Evolutionary conservation across 2,797 vertebrate genomes (phyloP).

Genomic region (Anguilla obscura): DNA sequence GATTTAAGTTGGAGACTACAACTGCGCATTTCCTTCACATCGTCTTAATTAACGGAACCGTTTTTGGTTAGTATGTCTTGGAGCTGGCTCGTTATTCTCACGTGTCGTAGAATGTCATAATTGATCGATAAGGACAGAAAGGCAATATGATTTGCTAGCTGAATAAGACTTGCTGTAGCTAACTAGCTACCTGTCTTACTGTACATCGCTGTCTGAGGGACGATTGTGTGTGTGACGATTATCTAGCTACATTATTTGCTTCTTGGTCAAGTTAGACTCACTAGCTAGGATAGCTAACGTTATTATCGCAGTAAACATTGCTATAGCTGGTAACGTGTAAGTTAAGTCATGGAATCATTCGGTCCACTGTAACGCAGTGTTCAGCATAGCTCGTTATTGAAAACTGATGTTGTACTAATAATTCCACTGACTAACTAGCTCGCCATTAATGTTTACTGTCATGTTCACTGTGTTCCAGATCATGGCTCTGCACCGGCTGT

Average conservation of each 20-base stretch:
- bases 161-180: background rate
- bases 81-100: background rate
- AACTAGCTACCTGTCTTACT: background rate
- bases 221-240: no score
- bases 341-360: background rate
- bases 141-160: background rate
- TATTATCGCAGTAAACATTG: no score
- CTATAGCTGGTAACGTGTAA: background rate
- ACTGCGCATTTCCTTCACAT: background rate
- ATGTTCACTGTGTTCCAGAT: slow-evolving; percentile 55
- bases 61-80: background rate
- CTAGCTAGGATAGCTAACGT: no score
- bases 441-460: background rate
- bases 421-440: background rate
- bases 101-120: background rate
- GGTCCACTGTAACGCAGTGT: background rate
- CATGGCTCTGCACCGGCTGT: slow-evolving; percentile 72
- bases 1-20: background rate
- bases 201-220: background rate
- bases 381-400: background rate
- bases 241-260: no score
- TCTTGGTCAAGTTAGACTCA: no score
- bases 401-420: no score
- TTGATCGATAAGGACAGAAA: background rate
- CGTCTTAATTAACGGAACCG: background rate